Evolutionary conservation across 2,888 invertebrate genomes (phyloP).

Genomic region (Trachelus stipa): DNA sequence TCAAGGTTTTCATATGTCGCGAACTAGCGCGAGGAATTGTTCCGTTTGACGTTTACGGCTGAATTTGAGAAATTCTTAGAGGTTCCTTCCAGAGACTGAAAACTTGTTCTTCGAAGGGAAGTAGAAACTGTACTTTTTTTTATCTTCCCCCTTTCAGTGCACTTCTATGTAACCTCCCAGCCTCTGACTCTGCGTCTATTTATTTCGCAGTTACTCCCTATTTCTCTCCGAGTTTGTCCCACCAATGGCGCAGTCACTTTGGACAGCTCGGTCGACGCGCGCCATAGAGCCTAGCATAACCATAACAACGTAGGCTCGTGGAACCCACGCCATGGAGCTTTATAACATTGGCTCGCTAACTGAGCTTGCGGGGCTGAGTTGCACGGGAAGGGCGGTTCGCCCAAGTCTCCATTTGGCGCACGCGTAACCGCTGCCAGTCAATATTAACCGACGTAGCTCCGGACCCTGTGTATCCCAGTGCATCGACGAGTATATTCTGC

Average conservation of each 20-base stretch:
- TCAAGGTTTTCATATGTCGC: background rate
- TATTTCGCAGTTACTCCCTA: slow-evolving; percentile 26
- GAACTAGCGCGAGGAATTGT: background rate
- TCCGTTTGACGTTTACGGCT: background rate
- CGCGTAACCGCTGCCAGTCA: slow-evolving; percentile 62
- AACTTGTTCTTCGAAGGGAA: background rate
- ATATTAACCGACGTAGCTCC: slow-evolving; percentile 52
- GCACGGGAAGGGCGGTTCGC: slow-evolving; percentile 27
- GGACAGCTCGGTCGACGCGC: background rate
- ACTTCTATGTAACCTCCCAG: background rate
- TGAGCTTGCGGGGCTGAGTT: slow-evolving; percentile 25
- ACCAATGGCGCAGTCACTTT: slow-evolving; percentile 7
- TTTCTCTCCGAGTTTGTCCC: slow-evolving; percentile 13
- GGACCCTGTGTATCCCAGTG: background rate
- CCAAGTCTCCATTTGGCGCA: slow-evolving; percentile 53
- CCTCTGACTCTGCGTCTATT: background rate
- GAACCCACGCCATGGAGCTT: slow-evolving; percentile 20
- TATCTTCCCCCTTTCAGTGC: background rate
- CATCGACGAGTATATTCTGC: background rate
- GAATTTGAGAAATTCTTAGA: background rate
- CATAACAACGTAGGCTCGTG: background rate
- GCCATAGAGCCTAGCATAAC: slow-evolving; percentile 3
- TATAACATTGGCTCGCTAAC: slow-evolving; percentile 26
- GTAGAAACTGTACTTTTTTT: background rate
- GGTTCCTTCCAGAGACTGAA: background rate